These are phyloP conservation scores for Pachymerium ferrugineum DNA, from an alignment of 2,888 invertebrate genomes.

Conservation along the genomic window DNA sequence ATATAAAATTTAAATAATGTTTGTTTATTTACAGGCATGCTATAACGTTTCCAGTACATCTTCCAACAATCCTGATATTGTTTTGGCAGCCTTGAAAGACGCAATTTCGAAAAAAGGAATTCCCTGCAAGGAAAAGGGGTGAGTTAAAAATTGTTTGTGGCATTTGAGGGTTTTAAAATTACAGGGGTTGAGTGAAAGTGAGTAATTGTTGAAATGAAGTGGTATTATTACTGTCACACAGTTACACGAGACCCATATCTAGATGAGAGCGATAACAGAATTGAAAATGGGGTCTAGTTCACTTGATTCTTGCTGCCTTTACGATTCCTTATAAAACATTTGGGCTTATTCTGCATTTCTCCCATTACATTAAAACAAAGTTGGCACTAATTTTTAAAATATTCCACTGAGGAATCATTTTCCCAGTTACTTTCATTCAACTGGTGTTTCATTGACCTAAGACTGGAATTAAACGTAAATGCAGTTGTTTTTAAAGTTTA, in stretches of 20 bases:
- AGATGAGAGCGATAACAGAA: constrained; percentile 1
- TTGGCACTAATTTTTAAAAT: no score
- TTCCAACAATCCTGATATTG: constrained; percentile 59
- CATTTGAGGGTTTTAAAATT: no score
- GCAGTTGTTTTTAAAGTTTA: no score
- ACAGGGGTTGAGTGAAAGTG: no score
- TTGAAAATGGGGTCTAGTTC: constrained; percentile 14
- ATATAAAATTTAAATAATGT: neutral
- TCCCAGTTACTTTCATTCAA: no score
- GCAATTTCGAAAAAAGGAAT: constrained; percentile 61
- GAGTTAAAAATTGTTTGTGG: no score
- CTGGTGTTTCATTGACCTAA: no score
- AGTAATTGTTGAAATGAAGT: neutral
- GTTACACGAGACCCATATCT: neutral
- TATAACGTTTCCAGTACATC: constrained; percentile 68
- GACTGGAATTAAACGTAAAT: no score
- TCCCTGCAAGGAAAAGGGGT: constrained; percentile 62
- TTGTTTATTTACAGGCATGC: constrained; percentile 52
- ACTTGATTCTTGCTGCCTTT: constrained; percentile 13
- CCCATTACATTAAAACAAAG: no score
- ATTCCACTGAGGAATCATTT: no score
- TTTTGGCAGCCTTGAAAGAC: constrained; percentile 57
- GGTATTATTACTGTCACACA: neutral
- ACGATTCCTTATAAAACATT: no score
- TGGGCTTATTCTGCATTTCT: no score